Base-by-base conservation (phyloP, 2,888 invertebrate genomes). In the Vannuccia rotundouncinata region DNA sequence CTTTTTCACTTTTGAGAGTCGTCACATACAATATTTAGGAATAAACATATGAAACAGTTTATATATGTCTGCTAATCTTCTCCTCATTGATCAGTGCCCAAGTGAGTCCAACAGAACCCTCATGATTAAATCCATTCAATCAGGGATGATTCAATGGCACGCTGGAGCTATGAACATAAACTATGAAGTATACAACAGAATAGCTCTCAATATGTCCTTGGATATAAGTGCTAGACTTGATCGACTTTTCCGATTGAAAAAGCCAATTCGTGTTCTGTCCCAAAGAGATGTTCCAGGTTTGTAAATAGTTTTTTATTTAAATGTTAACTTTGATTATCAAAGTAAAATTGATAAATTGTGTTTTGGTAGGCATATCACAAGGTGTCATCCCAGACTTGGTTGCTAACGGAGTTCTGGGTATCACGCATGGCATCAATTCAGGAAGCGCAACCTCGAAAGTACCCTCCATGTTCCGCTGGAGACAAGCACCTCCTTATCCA, bases 151-250 rank as follows among this genome's bases (percentile, higher is more conserved):
- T 2, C 84, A 84, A 5, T 86, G 86, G 85, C 86, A 86, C 83
- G 86, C 86, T 45, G 86, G 85, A 74, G 85, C 86, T n/a, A 86
- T 86, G 86, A 86, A 87, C 82, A 85, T 87, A 84, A 85, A 86
- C 82, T 83, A 83, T n/a, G 86, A 86, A 79, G 83, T 84, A 76
- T 83, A 85, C 83, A 84, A 84, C 59, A 82, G 83, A 66, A 76
- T 82, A 31, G 82, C 85, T 77, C 84, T 85, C 81, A 83, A 84
- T 59, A 81, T 84, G 79, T 83, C 85, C 25, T 79, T 86, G 59
- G 84, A 85, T 80, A 80, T 86, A 45, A 84, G 85, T 78, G 59
- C 81, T 28, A 80, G 83, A 27, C 82, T 86, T 28, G 86, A 86
- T 77, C 76, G 79, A 25, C 80, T 78, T 81, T 85, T 86, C 78